Conservation (phyloP, 1,140 invertebrate genomes). For the Dinoponera quadriceps region DNA sequence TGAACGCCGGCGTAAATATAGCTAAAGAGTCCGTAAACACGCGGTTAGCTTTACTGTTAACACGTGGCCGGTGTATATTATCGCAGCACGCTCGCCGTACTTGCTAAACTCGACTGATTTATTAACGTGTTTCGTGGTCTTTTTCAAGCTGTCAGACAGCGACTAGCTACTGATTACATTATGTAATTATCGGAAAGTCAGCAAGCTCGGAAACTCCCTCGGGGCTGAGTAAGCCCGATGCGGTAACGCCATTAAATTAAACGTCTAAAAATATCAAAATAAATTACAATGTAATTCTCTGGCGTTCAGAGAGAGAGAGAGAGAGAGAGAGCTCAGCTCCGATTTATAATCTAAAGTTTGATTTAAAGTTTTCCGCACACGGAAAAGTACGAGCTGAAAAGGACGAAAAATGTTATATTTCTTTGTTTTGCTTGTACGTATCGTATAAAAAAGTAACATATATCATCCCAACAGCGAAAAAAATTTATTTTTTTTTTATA, state of each 20-base stretch:
- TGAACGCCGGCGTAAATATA: constrained; percentile 45
- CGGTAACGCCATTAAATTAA: background rate
- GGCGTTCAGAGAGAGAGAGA: no score
- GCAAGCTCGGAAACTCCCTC: background rate
- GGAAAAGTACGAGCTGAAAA: no score
- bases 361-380: no score
- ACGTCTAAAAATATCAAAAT: background rate
- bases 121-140: constrained; percentile 41
- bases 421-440: no score
- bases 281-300: background rate
- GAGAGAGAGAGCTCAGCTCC: no score
- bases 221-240: background rate
- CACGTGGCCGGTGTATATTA: constrained; percentile 52
- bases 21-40: constrained; percentile 50
- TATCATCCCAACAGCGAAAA: background rate
- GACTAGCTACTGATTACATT: constrained; percentile 26
- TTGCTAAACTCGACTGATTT: constrained; percentile 47
- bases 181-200: constrained; percentile 47
- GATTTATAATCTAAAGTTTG: no score
- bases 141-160: constrained; percentile 21
- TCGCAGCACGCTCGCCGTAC: constrained; percentile 26
- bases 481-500: no score
- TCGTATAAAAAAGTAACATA: background rate
- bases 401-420: no score
- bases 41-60: constrained; percentile 54